phyloP scores from a whole-genome alignment of 2,888 invertebrate species.

The Brachypterus glaber region DNA sequence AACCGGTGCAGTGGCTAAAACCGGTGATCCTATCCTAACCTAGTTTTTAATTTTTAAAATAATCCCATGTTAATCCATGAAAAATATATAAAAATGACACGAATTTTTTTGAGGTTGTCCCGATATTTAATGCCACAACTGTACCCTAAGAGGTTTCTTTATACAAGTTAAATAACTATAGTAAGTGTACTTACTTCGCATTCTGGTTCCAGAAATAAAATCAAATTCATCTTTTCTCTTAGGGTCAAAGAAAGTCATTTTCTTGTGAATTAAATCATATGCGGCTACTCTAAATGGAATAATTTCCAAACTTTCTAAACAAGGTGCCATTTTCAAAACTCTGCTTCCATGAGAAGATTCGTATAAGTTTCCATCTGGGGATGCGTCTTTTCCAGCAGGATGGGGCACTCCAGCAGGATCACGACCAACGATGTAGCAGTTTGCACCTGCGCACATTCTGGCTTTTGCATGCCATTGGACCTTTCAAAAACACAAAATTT shows the following conservation, averaged over 20 bases:
- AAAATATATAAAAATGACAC: no score
- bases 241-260: slow-evolving; percentile 90
- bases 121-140: no score
- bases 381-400: slow-evolving; percentile 51
- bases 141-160: no score
- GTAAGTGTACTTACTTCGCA: slow-evolving; percentile 64
- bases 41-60: no score
- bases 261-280: slow-evolving; percentile 71
- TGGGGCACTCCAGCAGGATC: slow-evolving; percentile 97
- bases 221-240: slow-evolving; percentile 81
- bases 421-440: slow-evolving; percentile 94
- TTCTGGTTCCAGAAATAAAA: slow-evolving; percentile 91
- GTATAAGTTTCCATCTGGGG: slow-evolving; percentile 71
- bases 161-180: no score
- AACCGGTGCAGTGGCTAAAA: no score
- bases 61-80: no score
- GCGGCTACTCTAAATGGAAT: slow-evolving; percentile 98
- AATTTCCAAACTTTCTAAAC: slow-evolving; percentile 81
- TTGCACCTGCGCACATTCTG: slow-evolving; percentile 89
- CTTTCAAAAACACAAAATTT: no score
- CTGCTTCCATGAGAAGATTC: slow-evolving; percentile 86
- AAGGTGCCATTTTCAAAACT: slow-evolving; percentile 85
- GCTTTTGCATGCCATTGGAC: slow-evolving; percentile 84
- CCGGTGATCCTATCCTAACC: no score
- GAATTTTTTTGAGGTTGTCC: no score